Evolutionary conservation across 2,113 vertebrate genomes (phyloP).

Genomic region (Hemicordylus capensis): DNA sequence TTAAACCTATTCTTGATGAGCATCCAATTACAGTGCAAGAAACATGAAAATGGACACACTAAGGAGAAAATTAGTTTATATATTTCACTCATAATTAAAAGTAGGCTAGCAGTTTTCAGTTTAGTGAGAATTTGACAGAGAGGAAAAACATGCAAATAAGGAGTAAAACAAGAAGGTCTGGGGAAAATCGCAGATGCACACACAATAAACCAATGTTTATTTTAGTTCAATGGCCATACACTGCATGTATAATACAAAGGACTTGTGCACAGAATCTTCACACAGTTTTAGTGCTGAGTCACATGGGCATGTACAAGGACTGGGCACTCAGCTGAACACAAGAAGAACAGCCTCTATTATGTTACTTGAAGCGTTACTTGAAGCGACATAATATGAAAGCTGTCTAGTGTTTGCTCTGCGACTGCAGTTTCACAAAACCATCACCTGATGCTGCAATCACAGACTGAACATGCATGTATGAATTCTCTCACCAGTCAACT

Average conservation of each 20-base stretch:
- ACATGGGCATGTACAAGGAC: neutral
- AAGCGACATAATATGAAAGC: neutral
- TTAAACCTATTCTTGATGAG: neutral
- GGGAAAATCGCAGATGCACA: neutral
- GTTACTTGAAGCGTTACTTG: neutral
- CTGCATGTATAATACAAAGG: neutral
- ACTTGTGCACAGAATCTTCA: neutral
- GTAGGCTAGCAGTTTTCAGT: neutral
- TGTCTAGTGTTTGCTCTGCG: neutral
- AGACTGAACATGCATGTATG: neutral
- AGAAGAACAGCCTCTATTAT: neutral
- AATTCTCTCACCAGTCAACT: neutral
- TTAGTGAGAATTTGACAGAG: neutral
- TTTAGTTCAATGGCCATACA: too few relatives aligned
- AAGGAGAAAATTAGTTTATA: neutral
- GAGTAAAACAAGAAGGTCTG: neutral
- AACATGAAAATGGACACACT: neutral
- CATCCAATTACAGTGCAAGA: constrained; percentile 18
- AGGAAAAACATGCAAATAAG: neutral
- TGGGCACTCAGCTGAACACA: neutral
- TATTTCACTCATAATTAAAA: neutral
- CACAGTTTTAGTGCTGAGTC: neutral
- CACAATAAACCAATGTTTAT: too few relatives aligned
- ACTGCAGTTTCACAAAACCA: neutral
- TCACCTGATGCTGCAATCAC: neutral